Evolutionary conservation across 2,888 invertebrate genomes (phyloP), one percentile per base, ranked within the genome.

Genomic region (Lepidocyrtinus sp.): DNA sequence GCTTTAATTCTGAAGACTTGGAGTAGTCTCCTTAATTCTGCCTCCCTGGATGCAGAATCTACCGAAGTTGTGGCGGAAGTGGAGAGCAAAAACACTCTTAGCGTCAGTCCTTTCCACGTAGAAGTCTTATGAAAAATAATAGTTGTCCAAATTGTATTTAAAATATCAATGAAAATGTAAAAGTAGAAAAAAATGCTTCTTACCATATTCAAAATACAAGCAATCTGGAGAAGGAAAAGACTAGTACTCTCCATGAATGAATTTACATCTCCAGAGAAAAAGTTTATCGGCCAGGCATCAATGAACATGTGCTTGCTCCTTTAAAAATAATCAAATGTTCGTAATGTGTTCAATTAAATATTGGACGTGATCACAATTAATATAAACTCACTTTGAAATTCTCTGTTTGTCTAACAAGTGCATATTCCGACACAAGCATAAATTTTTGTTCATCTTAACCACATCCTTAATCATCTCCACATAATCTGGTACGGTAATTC

Each of bases 231-330:
- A 91, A 98, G 95, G 90, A 99, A 99, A 82, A 99, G 90, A 12
- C 96, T 93, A 1, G 96, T 95, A 84, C 95, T 96, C 85, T 97
- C 96, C 90, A 97, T 97, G 83, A 89, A 72, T 89, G 93, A 95
- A 87, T 91, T 93, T 88, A 92, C 92, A 80, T 90, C 93, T 82
- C 93, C 96, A 87, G 92, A 91, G 84, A 98, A 92, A 85, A 97
- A 93, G 88, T 99, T 98, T 0, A 98, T 94, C 0, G 99, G 96
- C 99, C 99, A 99, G 2, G 99, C 97, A 90, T 99, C 99, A 77
- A 99, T 96, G 89, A 94, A 96, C 85, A 92, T 92, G 71, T 91
- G 89, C 0, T 91, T 90, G 17, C 91, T 91, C 73, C 75, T 78
- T 36, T n/a, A 61, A 26, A 75, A 50, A 67, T 50, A 26, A n/a